Evolutionary conservation across 1,140 invertebrate genomes (phyloP), one percentile per base, ranked within the genome.

Genomic region (Maniola jurtina): DNA sequence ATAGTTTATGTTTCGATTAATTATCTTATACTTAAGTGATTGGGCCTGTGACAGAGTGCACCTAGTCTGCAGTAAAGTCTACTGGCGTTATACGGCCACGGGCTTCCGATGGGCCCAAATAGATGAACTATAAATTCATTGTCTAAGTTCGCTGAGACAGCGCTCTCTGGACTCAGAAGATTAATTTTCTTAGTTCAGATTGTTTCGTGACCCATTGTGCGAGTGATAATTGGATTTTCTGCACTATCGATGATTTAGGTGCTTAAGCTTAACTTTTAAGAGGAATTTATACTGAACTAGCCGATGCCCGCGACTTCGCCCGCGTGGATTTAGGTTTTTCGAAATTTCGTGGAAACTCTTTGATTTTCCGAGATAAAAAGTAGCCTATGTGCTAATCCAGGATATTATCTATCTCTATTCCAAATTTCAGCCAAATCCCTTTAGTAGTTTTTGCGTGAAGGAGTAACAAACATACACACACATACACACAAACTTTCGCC

Each of bases 181-280:
- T 90, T 90, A 90, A 90, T 90, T 89, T 90, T 90, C 88, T 90
- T 89, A 90, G 86, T 90, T 89, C 84, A 86, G 86, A 90, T 88
- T 89, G 84, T 89, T 89, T 87, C 83, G 86, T 87, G 84, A 85
- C 83, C 86, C 80, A 88, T 90, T 90, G 86, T 90, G 81, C 85
- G 82, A 70, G 83, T 80, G 81, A 84, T 90, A 90, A 90, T 90
- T 90, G 86, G 84, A 90, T 89, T 89, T 89, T 89, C 83, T 81
- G 77, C 68, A 80, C 83, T 84, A 86, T 86, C 81, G 79, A 75
- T 82, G 82, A 90, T 88, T 89, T 83, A 86, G 81, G 84, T 84
- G 81, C 83, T 84, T 73, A 55, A 79, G 69, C 65, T 77, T 71
- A 71, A 75, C 34, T 77, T 79, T 74, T 55, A 66, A 65, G 58